Evolutionary conservation across 2,113 vertebrate species (phyloP).

Genomic region (Apteryx mantelli): DNA sequence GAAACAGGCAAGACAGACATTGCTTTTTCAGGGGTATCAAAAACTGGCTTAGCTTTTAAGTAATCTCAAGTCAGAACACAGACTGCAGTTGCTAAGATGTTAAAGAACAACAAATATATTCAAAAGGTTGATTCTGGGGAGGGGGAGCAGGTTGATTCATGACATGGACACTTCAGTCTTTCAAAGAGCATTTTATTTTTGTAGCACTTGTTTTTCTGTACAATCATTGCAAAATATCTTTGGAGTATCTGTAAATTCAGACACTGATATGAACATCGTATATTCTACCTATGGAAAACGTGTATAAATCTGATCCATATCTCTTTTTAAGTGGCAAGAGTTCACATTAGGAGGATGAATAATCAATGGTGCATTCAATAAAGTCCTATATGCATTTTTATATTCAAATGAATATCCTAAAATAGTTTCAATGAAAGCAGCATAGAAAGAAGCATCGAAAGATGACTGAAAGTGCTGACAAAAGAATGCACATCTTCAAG

Average conservation of each 20-base stretch:
- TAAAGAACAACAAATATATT: background rate
- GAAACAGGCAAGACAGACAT: background rate
- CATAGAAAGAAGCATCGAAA: background rate
- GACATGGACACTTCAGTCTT: background rate
- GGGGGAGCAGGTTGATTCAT: background rate
- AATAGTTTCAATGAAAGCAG: background rate
- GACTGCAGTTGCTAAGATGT: background rate
- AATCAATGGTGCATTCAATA: background rate
- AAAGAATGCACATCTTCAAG: background rate
- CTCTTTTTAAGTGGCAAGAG: background rate
- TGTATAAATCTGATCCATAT: background rate
- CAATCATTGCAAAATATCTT: background rate
- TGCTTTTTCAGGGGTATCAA: background rate
- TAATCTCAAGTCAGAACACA: background rate
- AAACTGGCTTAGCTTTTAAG: background rate
- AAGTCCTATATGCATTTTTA: background rate
- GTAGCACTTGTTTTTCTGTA: background rate
- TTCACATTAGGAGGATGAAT: background rate
- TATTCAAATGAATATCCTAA: background rate
- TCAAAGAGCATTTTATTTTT: background rate
- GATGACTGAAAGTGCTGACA: background rate
- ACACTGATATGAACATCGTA: background rate
- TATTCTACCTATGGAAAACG: background rate
- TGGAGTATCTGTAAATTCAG: background rate
- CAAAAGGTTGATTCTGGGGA: background rate